Base-by-base conservation (phyloP, 2,113 vertebrate genomes). In the Cichladusa arquata region DNA sequence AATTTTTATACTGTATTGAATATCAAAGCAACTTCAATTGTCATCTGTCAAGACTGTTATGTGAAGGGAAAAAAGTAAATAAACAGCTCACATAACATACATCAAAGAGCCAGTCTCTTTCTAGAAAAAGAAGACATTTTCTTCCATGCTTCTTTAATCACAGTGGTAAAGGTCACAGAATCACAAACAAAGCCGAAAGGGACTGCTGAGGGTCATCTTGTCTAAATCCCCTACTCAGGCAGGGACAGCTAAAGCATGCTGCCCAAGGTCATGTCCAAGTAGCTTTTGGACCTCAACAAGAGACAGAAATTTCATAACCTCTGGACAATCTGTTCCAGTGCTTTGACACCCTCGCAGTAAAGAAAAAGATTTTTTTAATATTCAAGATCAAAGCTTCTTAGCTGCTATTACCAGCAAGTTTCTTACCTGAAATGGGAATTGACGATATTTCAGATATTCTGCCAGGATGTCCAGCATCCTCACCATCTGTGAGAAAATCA, bases 401-500 rank as follows among this genome's bases (percentile, higher is more conserved):
- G 29, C 19, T 78, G 33, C 25, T 85, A 31, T 50, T 14, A 50
- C 11, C 11, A 71, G 9, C 6, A 74, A 65, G 36, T 50, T 33
- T 84, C 48, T 96, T 95, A 99, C 99, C 97, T 99, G 99, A 97
- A 99, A 99, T 6, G 99, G 98, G 92, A 99, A 99, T 34, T 99
- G 99, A 38, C 99, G 98, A 44, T 98, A 98, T 94, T 98, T 99
- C 94, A 99, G 98, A 96, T 99, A 99, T 4, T 99, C 99, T 77
- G 99, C 99, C 91, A 99, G 98, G 96, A 99, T 99, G 97, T 99
- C 99, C 96, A 99, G 98, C 99, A 99, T 99, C 96, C 99, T 98
- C 87, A 99, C 99, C 99, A 99, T 99, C 97, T 99, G 99, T 84
- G 99, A 99, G 98, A 99, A 99, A 96, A 99, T 99, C 76, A 99